Evolutionary conservation across 2,888 invertebrate species (phyloP), one percentile per base, ranked within the genome.

Genomic region (Drosophila meridionalis): DNA sequence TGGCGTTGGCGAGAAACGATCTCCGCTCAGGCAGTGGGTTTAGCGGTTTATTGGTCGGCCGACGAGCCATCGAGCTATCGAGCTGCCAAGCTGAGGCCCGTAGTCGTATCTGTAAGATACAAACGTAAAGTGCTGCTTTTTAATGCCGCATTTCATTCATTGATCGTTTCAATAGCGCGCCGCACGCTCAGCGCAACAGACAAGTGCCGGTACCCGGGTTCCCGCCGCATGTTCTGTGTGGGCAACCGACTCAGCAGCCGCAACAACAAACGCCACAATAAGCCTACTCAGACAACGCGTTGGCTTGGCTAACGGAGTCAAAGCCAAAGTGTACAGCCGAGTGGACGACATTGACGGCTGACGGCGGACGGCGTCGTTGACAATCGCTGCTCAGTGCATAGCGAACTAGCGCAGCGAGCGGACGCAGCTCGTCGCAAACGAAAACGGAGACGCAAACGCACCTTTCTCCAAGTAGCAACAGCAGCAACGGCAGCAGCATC

Each of bases 131-230:
- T 81, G 73, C 64, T 77, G 89, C 79, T 84, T 80, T 84, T 85
- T 87, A 89, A 91, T 83, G 88, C 90, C 79, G 82, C 90, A 89
- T 85, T 90, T 86, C 90, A 89, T 91, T 90, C 91, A 91, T 92
- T 92, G 91, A 91, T 92, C 90, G 90, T 83, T 87, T 83, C 89
- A 91, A 90, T 88, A 83, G 77, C 81, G 75, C 78, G 69, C 76
- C 87, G 83, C 81, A 89, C 86, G 82, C 82, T 81, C 78, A 86
- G 61, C 82, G 82, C 76, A 84, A 66, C 83, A 81, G 84, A 87
- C 83, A 84, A 84, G 83, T 83, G 88, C 78, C 85, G 70, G 85
- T 67, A 60, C 55, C 78, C 69, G 69, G 68, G 68, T 14, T 57
- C 60, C 57, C 71, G 63, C 43, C 55, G 48, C 42, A 57, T 50